Percentiles rank a stretch among this genome's conserved stretches.
These are phyloP conservation scores for Muscicapa striata DNA, from an alignment of 2,797 vertebrate genomes.

Conservation along the genomic window DNA sequence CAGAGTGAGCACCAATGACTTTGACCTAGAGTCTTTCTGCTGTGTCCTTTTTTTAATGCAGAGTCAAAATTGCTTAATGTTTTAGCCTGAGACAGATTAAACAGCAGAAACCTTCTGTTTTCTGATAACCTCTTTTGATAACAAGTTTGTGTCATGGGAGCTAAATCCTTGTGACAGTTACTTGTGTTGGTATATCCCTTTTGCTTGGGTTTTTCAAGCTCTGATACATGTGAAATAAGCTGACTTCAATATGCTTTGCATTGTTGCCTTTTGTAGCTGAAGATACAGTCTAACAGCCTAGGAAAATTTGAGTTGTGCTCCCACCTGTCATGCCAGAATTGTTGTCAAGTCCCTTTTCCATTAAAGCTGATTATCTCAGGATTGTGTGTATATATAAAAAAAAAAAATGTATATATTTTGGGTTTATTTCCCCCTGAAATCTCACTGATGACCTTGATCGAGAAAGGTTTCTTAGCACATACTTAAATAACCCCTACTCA, in stretches of 20 bases:
- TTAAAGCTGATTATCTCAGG: not conserved
- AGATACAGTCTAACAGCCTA: not conserved
- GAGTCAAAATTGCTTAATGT: not conserved
- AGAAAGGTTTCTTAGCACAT: not conserved
- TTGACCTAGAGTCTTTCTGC: not conserved
- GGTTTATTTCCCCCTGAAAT: not conserved
- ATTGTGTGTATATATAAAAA: not conserved
- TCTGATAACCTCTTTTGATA: not conserved
- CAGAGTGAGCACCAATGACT: not conserved
- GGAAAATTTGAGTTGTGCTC: not conserved
- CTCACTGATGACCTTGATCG: not conserved
- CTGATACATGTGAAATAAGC: not conserved
- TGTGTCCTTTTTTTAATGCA: not conserved
- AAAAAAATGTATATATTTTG: too few relatives aligned
- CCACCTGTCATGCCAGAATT: not conserved
- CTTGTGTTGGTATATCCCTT: not conserved
- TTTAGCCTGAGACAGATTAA: not conserved
- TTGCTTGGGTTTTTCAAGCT: not conserved
- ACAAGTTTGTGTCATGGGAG: not conserved
- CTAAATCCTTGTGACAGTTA: not conserved
- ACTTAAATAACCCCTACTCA: not conserved
- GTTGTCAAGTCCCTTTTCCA: not conserved
- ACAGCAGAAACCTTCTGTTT: not conserved
- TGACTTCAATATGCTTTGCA: not conserved
- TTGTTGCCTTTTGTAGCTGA: not conserved